These are phyloP conservation scores for Hexactinellida sp. DNA, from an alignment of 37 sponge, comb jelly and placozoan species.

Conservation along the genomic window DNA sequence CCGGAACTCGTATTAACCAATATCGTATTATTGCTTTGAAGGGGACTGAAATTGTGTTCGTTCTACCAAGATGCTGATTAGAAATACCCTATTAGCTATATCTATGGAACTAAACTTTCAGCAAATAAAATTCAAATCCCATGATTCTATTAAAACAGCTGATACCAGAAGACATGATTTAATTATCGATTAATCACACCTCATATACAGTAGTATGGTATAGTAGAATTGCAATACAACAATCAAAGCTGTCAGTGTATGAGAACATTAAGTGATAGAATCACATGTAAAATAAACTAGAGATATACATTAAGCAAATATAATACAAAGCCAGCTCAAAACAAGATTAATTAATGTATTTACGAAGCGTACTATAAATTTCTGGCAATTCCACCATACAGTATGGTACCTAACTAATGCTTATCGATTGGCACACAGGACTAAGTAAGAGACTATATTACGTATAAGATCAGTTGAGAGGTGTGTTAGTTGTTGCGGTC, in stretches of 20 bases:
- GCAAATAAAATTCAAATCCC: too few species aligned
- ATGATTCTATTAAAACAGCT: too few species aligned
- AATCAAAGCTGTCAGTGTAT: background rate
- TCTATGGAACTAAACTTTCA: too few species aligned
- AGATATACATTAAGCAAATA: constrained; percentile 18
- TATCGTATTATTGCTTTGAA: too few species aligned
- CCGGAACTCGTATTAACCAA: too few species aligned
- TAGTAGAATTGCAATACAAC: background rate
- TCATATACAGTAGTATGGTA: background rate
- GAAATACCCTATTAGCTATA: too few species aligned
- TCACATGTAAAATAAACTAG: constrained; percentile 12
- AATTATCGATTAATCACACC: background rate
- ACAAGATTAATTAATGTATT: background rate
- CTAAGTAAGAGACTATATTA: background rate
- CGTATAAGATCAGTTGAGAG: background rate
- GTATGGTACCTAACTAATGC: background rate
- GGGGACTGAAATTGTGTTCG: too few species aligned
- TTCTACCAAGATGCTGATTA: too few species aligned
- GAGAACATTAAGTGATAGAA: background rate
- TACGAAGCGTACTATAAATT: background rate
- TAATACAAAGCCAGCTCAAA: constrained; percentile 18
- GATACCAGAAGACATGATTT: too few species aligned
- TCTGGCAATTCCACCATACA: background rate
- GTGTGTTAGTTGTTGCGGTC: background rate
- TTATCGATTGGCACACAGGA: background rate